A percentile compares a stretch with the other conserved stretches of the same genome.
phyloP scores from a whole-genome alignment of 2,113 vertebrate species.

The Meles meles region DNA sequence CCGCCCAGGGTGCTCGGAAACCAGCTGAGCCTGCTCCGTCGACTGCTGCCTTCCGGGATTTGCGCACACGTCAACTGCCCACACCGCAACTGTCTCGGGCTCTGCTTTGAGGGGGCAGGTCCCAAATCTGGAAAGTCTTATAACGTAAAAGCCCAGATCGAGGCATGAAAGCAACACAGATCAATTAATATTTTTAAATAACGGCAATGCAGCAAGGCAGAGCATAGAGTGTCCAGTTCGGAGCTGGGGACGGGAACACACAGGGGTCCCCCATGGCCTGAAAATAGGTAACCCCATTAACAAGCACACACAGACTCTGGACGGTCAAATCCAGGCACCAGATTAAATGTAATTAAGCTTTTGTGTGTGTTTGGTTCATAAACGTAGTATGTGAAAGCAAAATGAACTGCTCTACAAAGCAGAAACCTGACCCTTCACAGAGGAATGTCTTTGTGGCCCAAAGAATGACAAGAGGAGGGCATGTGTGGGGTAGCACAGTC shows the following conservation, averaged over 20 bases:
- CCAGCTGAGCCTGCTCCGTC: neutral
- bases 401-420: neutral
- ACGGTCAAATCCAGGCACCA: neutral
- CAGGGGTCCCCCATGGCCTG: neutral
- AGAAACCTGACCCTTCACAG: neutral
- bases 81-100: neutral
- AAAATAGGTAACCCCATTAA: neutral
- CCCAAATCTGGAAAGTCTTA: no score
- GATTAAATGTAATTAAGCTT: neutral
- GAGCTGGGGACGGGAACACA: neutral
- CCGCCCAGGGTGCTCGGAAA: rapidly evolving
- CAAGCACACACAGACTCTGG: neutral
- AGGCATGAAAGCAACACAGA: neutral
- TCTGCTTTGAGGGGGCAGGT: neutral
- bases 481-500: rapidly evolving
- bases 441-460: neutral
- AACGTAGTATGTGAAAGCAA: neutral
- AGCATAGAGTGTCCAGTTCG: neutral
- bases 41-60: neutral
- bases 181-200: neutral
- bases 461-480: neutral
- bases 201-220: rapidly evolving
- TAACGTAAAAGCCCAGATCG: neutral
- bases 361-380: neutral
- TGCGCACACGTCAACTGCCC: neutral